A percentile compares a stretch with the other conserved stretches of the same genome.
Evolutionary conservation across 2,113 vertebrate species (phyloP).

Genomic region (Colinus virginianus): DNA sequence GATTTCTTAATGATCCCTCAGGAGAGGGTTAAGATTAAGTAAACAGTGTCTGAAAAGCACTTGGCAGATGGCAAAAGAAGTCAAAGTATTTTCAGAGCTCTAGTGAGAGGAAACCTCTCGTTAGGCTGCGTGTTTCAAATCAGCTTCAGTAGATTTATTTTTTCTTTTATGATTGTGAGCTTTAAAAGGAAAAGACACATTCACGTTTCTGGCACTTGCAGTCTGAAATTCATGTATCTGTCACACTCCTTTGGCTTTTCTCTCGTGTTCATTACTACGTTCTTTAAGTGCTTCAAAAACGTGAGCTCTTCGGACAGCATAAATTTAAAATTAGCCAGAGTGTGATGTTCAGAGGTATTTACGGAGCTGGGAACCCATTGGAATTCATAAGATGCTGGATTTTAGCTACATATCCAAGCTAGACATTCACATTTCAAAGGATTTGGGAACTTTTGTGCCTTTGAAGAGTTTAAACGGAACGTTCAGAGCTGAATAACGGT

Average conservation of each 20-base stretch:
- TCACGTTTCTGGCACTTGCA: background rate
- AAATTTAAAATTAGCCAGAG: background rate
- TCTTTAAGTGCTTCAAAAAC: conserved; percentile 11
- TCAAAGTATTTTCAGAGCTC: conserved; percentile 9
- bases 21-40: conserved; percentile 13
- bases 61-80: conserved; percentile 29
- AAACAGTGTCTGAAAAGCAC: conserved; percentile 35
- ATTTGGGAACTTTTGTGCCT: background rate
- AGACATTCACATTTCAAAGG: background rate
- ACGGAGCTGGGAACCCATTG: background rate
- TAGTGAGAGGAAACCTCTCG: background rate
- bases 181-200: conserved; percentile 20
- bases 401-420: background rate
- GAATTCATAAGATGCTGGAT: conserved; percentile 15
- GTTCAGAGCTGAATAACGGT: background rate
- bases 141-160: background rate
- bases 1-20: background rate
- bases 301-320: conserved; percentile 23
- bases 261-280: background rate
- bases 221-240: conserved; percentile 21
- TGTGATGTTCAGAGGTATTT: background rate
- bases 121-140: background rate
- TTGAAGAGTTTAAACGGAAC: background rate
- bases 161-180: background rate
- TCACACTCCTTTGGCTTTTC: background rate